Evolutionary conservation across 2,888 invertebrate species (phyloP).

Genomic region (Villa cingulata): DNA sequence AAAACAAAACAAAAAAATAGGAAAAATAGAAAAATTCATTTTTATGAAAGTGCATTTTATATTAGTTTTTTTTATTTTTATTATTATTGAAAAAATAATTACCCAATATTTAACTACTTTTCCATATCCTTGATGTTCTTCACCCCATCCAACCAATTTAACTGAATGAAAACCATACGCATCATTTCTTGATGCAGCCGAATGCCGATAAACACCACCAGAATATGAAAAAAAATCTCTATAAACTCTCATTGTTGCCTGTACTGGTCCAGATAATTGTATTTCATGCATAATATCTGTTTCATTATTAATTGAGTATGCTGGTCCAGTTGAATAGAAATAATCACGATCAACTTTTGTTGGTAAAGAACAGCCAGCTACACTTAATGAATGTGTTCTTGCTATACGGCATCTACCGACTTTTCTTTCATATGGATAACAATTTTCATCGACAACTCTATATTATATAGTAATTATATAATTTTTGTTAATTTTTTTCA

Average conservation of each 20-base stretch:
- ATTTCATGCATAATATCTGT: conserved; percentile 88
- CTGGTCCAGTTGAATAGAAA: conserved; percentile 60
- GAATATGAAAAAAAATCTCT: conserved; percentile 88
- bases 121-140: conserved; percentile 41
- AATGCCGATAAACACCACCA: conserved; percentile 66
- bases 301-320: conserved; percentile 58
- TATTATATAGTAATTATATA: background rate
- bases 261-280: conserved; percentile 79
- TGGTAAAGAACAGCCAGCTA: conserved; percentile 43
- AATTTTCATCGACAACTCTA: conserved; percentile 72
- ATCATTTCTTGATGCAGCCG: conserved; percentile 41
- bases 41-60: too few relatives aligned
- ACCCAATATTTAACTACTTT: conserved; percentile 75
- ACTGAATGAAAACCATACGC: conserved; percentile 76
- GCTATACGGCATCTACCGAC: conserved; percentile 51
- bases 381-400: conserved; percentile 27
- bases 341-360: conserved; percentile 41
- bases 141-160: conserved; percentile 85
- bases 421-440: conserved; percentile 65
- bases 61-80: background rate
- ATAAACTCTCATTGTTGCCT: conserved; percentile 81
- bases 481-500: too few relatives aligned
- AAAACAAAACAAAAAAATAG: background rate
- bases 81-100: too few relatives aligned
- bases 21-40: background rate